Evolutionary conservation across 2,797 vertebrate species (phyloP).

Genomic region (Enoplosus armatus): DNA sequence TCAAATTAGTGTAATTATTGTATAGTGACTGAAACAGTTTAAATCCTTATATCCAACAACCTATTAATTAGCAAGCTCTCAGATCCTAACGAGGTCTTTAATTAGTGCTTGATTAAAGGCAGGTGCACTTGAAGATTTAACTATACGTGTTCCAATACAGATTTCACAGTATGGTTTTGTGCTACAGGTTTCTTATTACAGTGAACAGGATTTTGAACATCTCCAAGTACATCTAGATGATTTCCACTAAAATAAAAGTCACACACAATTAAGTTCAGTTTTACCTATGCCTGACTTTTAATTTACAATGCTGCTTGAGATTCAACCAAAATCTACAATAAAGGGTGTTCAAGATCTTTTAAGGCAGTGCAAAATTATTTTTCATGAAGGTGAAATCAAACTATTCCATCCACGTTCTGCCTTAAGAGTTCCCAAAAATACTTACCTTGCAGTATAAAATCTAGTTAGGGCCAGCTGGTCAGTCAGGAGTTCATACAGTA

Average conservation of each 20-base stretch:
- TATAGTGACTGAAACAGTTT: slow-evolving; percentile 8
- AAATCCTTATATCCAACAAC: slow-evolving; percentile 10
- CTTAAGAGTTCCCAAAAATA: slow-evolving; percentile 65
- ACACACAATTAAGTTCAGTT: slow-evolving; percentile 34
- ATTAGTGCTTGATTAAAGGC: slow-evolving; percentile 22
- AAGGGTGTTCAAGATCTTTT: slow-evolving; percentile 50
- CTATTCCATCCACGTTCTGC: slow-evolving; percentile 35
- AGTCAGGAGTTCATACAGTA: slow-evolving; percentile 58
- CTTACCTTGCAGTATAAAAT: slow-evolving; percentile 73
- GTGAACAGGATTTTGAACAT: slow-evolving; percentile 19
- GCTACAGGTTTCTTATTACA: slow-evolving; percentile 19
- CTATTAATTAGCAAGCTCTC: slow-evolving; percentile 16
- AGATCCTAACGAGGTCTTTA: neutral
- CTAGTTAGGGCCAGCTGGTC: slow-evolving; percentile 48
- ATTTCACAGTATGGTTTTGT: slow-evolving; percentile 33
- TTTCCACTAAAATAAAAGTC: slow-evolving; percentile 42
- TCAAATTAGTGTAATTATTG: neutral
- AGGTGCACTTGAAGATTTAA: slow-evolving; percentile 12
- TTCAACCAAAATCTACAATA: slow-evolving; percentile 48
- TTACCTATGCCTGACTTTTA: slow-evolving; percentile 23
- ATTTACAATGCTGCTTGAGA: slow-evolving; percentile 48
- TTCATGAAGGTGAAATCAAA: slow-evolving; percentile 54
- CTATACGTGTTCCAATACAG: slow-evolving; percentile 29
- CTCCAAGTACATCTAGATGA: slow-evolving; percentile 8
- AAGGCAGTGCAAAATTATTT: slow-evolving; percentile 59